Evolutionary conservation across 2,113 vertebrate species (phyloP).

Genomic region (Hemichromis elongatus): DNA sequence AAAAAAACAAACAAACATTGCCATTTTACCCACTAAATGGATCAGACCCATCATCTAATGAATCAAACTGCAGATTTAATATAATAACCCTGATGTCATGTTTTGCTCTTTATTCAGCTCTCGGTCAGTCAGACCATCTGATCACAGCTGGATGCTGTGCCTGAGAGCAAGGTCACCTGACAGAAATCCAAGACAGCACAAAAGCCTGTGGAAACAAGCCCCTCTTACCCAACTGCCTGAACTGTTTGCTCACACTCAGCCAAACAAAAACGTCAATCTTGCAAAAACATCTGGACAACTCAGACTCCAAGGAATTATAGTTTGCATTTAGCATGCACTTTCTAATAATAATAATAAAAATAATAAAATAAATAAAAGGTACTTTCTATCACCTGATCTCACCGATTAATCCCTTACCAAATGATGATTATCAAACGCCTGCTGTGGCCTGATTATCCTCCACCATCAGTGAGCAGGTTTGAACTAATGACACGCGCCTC

Average conservation of each 20-base stretch:
- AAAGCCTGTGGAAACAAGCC: constrained; percentile 1
- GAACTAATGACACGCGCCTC: background rate
- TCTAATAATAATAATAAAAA: background rate
- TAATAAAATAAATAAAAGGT: background rate
- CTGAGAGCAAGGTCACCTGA: background rate
- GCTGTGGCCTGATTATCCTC: background rate
- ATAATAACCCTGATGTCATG: background rate
- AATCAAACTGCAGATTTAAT: background rate
- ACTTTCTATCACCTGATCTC: background rate
- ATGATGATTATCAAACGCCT: background rate
- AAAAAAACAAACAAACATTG: background rate
- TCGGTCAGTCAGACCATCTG: background rate
- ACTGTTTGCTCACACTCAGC: background rate
- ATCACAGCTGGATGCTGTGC: constrained; percentile 9
- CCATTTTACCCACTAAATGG: background rate
- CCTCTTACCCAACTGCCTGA: background rate
- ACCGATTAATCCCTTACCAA: background rate
- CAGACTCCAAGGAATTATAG: background rate
- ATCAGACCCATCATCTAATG: background rate
- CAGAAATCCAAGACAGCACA: background rate
- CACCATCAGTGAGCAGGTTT: background rate
- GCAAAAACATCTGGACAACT: background rate
- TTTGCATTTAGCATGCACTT: background rate
- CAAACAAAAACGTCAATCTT: background rate
- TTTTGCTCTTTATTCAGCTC: background rate